Evolutionary conservation across 1,140 invertebrate genomes (phyloP).

Genomic region (Leptopilina clavipes): DNA sequence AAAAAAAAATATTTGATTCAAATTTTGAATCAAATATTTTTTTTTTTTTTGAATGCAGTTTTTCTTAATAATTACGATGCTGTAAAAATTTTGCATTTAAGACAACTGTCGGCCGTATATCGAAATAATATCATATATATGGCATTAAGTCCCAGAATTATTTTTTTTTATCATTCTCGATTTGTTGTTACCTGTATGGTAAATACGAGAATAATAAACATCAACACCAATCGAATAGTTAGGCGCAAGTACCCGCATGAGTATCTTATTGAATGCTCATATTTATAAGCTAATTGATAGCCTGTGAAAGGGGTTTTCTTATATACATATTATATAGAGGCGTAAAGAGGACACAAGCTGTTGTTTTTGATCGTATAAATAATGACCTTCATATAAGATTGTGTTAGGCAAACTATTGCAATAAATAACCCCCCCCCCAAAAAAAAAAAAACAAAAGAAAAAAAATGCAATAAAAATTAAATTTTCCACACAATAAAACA

Average conservation of each 20-base stretch:
- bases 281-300: conserved; percentile 33
- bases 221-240: background rate
- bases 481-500: background rate
- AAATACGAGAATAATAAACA: background rate
- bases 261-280: conserved; percentile 28
- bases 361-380: conserved; percentile 26
- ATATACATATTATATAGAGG: background rate
- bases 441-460: too few relatives aligned
- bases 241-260: conserved; percentile 7
- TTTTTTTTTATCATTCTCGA: background rate
- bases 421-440: too few relatives aligned
- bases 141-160: background rate
- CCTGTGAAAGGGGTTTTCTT: background rate
- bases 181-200: background rate
- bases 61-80: too few relatives aligned
- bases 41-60: too few relatives aligned
- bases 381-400: background rate
- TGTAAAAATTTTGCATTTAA: too few relatives aligned
- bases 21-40: too few relatives aligned
- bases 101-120: too few relatives aligned
- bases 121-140: too few relatives aligned
- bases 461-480: conserved; percentile 1
- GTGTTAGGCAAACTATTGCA: conserved; percentile 23
- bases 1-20: too few relatives aligned
- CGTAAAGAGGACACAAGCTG: background rate